Conservation (phyloP, 1,140 invertebrate genomes). For the Eueides isabella region DNA sequence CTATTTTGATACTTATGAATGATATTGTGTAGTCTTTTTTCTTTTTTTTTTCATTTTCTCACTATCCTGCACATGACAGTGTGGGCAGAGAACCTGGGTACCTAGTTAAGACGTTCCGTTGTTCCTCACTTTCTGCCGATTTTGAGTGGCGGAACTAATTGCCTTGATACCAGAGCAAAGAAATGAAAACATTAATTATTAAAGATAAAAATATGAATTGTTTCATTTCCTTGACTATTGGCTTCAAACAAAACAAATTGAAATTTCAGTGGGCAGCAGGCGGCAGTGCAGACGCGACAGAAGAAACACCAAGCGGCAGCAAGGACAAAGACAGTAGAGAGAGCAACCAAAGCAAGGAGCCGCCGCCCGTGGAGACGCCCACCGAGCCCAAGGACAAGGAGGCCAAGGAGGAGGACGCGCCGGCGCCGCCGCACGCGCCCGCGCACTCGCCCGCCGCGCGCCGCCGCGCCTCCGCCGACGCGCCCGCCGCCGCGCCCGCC, state of each 20-base stretch:
- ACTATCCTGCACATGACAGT: no score
- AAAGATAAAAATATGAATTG: no score
- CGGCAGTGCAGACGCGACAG: conserved; percentile 43
- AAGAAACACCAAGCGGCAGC: conserved; percentile 42
- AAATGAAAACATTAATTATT: no score
- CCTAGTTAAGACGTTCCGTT: no score
- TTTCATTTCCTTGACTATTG: no score
- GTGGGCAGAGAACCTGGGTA: no score
- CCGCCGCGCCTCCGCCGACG: conserved; percentile 57
- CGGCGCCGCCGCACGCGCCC: conserved; percentile 37
- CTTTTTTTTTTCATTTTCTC: no score
- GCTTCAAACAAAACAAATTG: background rate
- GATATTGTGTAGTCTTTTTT: no score
- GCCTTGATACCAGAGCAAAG: no score
- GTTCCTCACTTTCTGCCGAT: no score
- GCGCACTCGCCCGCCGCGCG: conserved; percentile 51
- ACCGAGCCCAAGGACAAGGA: conserved; percentile 38
- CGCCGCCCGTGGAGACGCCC: conserved; percentile 29
- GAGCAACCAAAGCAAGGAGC: conserved; percentile 21
- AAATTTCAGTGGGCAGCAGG: conserved; percentile 55
- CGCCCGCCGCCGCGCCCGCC: conserved; percentile 32
- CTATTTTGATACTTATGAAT: no score
- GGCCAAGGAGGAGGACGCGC: conserved; percentile 37
- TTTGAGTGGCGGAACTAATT: no score
- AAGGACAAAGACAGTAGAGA: conserved; percentile 23